Evolutionary conservation across 1,140 invertebrate genomes (phyloP), one percentile per base, ranked within the genome.

Genomic region (Sesamia nonagrioides): DNA sequence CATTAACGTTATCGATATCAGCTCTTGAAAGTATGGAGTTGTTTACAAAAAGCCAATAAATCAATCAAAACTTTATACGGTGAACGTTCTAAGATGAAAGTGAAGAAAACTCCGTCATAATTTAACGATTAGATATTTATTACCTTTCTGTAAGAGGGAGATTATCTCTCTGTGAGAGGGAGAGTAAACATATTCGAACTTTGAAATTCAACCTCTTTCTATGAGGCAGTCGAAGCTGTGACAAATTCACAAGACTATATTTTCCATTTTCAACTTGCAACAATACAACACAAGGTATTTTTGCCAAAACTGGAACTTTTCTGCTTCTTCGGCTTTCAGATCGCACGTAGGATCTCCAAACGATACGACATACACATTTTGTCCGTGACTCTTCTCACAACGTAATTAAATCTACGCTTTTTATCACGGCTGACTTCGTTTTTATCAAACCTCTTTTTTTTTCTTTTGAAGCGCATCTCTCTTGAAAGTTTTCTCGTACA

Each of bases 401-500:
- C 18, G n/a, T 45, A 50, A 42, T 42, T 15, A 21, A 69, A 69
- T 69, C 18, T 42, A 50, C 6, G 45, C 42, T 48, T 27, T 33
- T 50, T 69, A 18, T 33, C 4, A 66, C 61, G 61, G 17, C 42
- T 69, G 66, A 69, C 66, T 69, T 48, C 13, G 18, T 68, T 68
- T 69, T 69, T 69, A 69, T 50, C 33, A 50, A 45, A 69, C 11
- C 50, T 69, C 6, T 18, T 69, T 27, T 27, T 27, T 27, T 27
- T n/a, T 33, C 42, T 27, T 13, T 37, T 18, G 18, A 48, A 68
- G 63, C 21, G 66, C 6, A 69, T 27, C 42, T 48, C 66, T 69
- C 66, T 69, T 69, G 42, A 50, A 69, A 69, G 66, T 69, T 69
- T 69, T 48, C 66, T 48, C 42, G 66, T 69, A 33, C 21, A 50